These are phyloP conservation scores for Phaethon lepturus DNA, from an alignment of 2,113 vertebrate genomes.

Conservation along the genomic window DNA sequence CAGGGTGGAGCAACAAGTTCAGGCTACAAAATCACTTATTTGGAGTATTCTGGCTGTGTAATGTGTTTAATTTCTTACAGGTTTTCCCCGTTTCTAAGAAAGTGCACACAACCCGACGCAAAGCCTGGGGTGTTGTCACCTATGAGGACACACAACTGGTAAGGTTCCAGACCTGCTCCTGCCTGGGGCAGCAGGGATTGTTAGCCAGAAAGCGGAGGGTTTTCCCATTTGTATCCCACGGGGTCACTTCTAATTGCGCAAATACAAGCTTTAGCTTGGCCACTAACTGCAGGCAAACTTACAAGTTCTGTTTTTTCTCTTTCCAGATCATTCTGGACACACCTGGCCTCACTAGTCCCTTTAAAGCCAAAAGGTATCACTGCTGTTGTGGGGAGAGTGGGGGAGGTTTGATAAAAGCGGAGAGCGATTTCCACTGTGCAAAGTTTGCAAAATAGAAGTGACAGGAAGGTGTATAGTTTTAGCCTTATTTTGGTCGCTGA, in stretches of 20 bases:
- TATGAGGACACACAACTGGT: slow-evolving; percentile 88
- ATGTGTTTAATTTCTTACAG: slow-evolving; percentile 51
- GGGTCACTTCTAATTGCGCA: rapidly evolving
- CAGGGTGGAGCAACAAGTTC: too few species aligned
- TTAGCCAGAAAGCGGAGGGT: rapidly evolving
- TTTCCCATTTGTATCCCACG: rapidly evolving
- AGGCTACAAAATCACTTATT: neutral
- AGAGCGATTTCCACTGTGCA: neutral
- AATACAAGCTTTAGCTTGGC: rapidly evolving
- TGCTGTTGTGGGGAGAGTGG: rapidly evolving
- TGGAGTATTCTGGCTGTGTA: neutral
- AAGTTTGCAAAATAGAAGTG: neutral
- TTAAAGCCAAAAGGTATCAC: slow-evolving; percentile 87
- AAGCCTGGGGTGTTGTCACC: slow-evolving; percentile 85
- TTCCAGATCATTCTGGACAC: slow-evolving; percentile 92
- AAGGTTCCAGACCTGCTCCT: neutral
- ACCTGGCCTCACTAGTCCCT: slow-evolving; percentile 86
- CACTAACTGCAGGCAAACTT: neutral
- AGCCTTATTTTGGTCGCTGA: neutral
- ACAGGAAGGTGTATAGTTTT: rapidly evolving
- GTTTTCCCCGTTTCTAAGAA: slow-evolving; percentile 94
- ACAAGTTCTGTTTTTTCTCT: neutral
- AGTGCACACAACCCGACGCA: slow-evolving; percentile 91
- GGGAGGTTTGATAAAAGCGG: neutral
- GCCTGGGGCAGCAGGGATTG: rapidly evolving